These are phyloP conservation scores for Hydrocynus forskahlii DNA, from an alignment of 2,797 vertebrate species.

Conservation along the genomic window DNA sequence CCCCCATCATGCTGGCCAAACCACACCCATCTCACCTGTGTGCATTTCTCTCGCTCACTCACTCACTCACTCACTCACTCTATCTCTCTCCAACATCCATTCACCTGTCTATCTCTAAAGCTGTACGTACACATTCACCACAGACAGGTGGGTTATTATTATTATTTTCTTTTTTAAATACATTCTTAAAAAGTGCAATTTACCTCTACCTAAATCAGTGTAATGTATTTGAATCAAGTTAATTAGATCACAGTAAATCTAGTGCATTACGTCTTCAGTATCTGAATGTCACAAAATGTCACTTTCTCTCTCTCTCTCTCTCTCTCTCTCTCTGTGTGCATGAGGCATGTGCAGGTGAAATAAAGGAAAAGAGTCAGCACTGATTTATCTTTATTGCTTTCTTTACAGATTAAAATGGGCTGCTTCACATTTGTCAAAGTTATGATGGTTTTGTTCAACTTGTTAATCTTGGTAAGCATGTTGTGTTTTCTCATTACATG, in stretches of 20 bases:
- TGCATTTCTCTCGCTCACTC: constrained; percentile 9
- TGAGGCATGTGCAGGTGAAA: neutral
- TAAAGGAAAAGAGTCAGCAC: constrained; percentile 6
- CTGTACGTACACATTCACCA: neutral
- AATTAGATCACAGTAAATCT: too few relatives aligned
- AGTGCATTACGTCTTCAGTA: too few relatives aligned
- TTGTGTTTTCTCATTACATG: constrained; percentile 53
- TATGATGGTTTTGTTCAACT: constrained; percentile 88
- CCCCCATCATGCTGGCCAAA: constrained; percentile 40
- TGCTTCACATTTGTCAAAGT: constrained; percentile 87
- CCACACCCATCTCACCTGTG: constrained; percentile 62
- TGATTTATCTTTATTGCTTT: constrained; percentile 58
- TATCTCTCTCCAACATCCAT: constrained; percentile 9
- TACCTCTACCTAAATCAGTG: neutral
- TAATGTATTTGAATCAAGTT: neutral
- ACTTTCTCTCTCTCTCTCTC: neutral
- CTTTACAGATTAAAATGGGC: constrained; percentile 82
- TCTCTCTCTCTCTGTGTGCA: neutral
- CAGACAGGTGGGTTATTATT: constrained; percentile 46
- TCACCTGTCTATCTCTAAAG: neutral
- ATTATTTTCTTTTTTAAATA: neutral
- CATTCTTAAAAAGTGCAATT: neutral
- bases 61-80: constrained; percentile 15
- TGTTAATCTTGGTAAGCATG: constrained; percentile 89
- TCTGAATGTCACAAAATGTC: too few relatives aligned